A percentile compares a stretch with the other conserved stretches of the same genome.
phyloP scores from a whole-genome alignment of 2,113 vertebrate genomes.

The Casuarius casuarius region DNA sequence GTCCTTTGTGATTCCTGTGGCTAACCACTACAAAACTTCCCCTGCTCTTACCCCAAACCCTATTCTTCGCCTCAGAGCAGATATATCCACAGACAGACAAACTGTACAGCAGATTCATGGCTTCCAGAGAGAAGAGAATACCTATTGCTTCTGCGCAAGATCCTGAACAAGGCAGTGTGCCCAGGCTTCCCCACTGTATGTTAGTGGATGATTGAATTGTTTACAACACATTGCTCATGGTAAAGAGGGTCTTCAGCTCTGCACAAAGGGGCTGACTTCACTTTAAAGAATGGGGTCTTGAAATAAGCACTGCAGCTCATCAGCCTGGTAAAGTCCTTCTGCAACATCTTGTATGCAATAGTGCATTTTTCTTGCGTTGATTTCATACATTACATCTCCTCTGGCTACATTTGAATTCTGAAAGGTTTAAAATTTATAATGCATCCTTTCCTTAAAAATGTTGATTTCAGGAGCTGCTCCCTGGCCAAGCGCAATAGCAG shows the following conservation, averaged over 20 bases:
- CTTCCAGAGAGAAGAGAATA: neutral
- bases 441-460: neutral
- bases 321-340: neutral
- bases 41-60: neutral
- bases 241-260: neutral
- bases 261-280: neutral
- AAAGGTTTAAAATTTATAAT: neutral
- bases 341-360: neutral
- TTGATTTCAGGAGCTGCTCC: neutral
- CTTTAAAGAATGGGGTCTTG: neutral
- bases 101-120: neutral
- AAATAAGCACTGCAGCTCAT: neutral
- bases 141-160: neutral
- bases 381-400: neutral
- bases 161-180: neutral
- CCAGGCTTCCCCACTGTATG: neutral
- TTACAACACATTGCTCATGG: neutral
- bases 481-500: neutral
- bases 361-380: neutral
- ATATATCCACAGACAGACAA: neutral
- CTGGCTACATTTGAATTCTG: neutral
- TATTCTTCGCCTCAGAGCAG: neutral
- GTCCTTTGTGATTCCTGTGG: neutral
- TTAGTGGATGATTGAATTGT: neutral
- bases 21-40: neutral